Evolutionary conservation across 2,797 vertebrate species (phyloP), one percentile per base, ranked within the genome.

Genomic region (Zalophus californianus): DNA sequence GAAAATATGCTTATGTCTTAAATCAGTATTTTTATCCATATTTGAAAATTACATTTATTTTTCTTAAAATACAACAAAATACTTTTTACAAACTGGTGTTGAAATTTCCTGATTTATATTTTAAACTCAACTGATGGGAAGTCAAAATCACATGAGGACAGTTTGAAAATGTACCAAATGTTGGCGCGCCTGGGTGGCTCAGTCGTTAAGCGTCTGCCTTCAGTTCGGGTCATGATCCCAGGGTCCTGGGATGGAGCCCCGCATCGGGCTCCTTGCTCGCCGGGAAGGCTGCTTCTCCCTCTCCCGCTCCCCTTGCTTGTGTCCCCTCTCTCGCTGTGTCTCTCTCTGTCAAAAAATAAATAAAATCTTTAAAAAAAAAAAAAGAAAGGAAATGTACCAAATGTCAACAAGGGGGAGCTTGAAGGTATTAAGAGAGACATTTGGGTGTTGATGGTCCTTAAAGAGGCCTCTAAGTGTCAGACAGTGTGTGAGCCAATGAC

Each of bases 61-160:
- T 78, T 27, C 21, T 77, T 77, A 75, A 93, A 86, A 72, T 32
- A 7, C 7, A 83, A 38, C 21, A 60, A 50, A 75, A n/a, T 62
- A 41, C 16, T 56, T 92, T 60, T 77, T 85, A 50, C 13, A 73
- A 86, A 80, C 6, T 60, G 2, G 5, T 21, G 7, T 60, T 4
- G 62, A 58, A 80, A 50, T 5, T 35, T 94, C 10, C 68, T 44
- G 23, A 78, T 89, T 82, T 94, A 66, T 68, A n/a, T 60, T 87
- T 88, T 84, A 93, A 96, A 87, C 21, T 95, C 52, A 97, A 52
- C 27, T 56, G 13, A 62, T 62, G 27, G 18, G 20, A 94, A 77
- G 44, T 79, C 66, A 75, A 70, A 91, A 75, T 54, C 13, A 68
- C 1, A 38, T 52, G 16, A 80, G 25, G 32, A 85, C 5, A 50